phyloP scores from a whole-genome alignment of 2,888 invertebrate genomes.

The Drosophila mimica region DNA sequence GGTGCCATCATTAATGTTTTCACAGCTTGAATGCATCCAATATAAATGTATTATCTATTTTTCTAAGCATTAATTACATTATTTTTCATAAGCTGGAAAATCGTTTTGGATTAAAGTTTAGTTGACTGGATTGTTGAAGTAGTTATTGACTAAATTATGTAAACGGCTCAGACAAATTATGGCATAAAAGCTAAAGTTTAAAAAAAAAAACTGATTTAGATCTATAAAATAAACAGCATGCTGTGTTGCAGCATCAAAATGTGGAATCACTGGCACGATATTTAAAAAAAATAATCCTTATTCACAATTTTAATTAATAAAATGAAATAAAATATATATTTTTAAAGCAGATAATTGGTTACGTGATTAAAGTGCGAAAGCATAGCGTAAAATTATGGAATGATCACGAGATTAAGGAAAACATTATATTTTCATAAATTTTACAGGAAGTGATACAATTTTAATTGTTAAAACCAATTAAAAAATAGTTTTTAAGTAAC shows the following conservation, averaged over 20 bases:
- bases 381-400: not conserved
- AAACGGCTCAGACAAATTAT: not conserved
- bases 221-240: too few species aligned
- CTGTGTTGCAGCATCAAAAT: too few species aligned
- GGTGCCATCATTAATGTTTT: slow-evolving; percentile 23
- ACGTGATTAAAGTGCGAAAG: not conserved
- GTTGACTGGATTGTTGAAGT: not conserved
- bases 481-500: not conserved
- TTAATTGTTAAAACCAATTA: not conserved
- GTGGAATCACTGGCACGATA: too few species aligned
- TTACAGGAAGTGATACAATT: not conserved
- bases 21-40: not conserved
- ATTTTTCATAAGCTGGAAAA: not conserved
- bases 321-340: not conserved
- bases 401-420: rapidly evolving
- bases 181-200: too few species aligned
- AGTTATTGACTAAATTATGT: not conserved
- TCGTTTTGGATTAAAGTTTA: not conserved
- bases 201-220: too few species aligned
- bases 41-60: not conserved
- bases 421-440: not conserved
- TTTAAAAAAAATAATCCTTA: not conserved
- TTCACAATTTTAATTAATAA: not conserved
- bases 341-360: not conserved
- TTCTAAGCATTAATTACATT: not conserved